Conservation (phyloP, 2,888 invertebrate genomes). For the Acanthoscelides obtectus region DNA sequence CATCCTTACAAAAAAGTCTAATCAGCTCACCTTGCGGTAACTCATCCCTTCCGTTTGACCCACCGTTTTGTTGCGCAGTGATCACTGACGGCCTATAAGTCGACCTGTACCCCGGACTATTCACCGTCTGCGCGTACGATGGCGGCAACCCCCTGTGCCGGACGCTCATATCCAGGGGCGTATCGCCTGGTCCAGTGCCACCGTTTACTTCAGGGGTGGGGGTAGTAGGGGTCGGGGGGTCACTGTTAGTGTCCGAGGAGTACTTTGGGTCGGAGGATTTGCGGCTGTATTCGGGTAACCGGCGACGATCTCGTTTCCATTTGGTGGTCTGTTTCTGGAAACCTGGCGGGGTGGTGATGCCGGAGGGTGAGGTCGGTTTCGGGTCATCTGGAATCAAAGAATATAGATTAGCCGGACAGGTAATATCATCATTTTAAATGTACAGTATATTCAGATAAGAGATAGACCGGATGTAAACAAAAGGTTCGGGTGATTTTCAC, state of each 20-base stretch:
- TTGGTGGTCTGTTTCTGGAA: slow-evolving; percentile 61
- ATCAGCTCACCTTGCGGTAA: slow-evolving; percentile 43
- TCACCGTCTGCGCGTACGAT: slow-evolving; percentile 53
- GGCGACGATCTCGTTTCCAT: slow-evolving; percentile 67
- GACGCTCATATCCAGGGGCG: slow-evolving; percentile 61
- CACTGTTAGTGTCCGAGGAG: neutral
- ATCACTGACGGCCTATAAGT: slow-evolving; percentile 60
- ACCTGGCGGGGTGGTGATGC: neutral
- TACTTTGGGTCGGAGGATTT: slow-evolving; percentile 44
- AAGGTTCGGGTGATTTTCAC: too few relatives aligned
- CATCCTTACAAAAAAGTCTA: too few relatives aligned
- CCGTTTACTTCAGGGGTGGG: neutral
- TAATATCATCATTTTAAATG: too few relatives aligned
- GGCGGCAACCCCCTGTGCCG: slow-evolving; percentile 58
- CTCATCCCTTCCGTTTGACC: slow-evolving; percentile 37
- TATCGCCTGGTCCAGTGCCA: slow-evolving; percentile 24
- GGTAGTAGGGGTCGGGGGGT: slow-evolving; percentile 16
- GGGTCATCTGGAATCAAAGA: slow-evolving; percentile 22
- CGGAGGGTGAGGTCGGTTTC: neutral
- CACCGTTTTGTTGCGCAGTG: slow-evolving; percentile 40
- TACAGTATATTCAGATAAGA: too few relatives aligned
- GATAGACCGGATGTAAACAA: too few relatives aligned
- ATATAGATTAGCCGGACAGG: too few relatives aligned
- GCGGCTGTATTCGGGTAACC: slow-evolving; percentile 45
- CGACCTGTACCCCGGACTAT: slow-evolving; percentile 43